These are phyloP conservation scores for Melanotaenia maccullochi DNA, from an alignment of 2,797 vertebrate species.

Conservation along the genomic window DNA sequence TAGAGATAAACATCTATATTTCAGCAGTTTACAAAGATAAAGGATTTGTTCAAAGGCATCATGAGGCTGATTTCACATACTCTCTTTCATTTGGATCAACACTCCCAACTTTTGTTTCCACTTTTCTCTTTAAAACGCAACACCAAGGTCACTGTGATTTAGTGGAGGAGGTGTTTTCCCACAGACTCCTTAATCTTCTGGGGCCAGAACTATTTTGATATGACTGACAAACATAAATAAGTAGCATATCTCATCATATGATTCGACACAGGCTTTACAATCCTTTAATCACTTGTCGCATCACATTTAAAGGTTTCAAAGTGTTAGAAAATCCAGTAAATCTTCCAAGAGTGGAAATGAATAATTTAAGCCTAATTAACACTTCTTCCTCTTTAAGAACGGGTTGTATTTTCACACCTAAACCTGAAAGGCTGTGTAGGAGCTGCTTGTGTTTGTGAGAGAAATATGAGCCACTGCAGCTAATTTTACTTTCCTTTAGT, in stretches of 20 bases:
- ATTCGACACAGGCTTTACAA: slow-evolving; percentile 21
- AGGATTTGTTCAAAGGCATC: slow-evolving; percentile 30
- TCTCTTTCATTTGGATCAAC: slow-evolving; percentile 41
- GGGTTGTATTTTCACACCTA: slow-evolving; percentile 59
- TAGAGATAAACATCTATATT: slow-evolving; percentile 17
- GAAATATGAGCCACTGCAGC: slow-evolving; percentile 26
- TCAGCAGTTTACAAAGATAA: slow-evolving; percentile 39
- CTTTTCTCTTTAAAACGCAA: slow-evolving; percentile 45
- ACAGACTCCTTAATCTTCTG: slow-evolving; percentile 41
- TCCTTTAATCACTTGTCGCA: background rate
- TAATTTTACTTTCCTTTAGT: slow-evolving; percentile 39
- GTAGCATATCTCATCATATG: slow-evolving; percentile 8
- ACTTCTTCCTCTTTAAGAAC: slow-evolving; percentile 47
- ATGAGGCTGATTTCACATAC: slow-evolving; percentile 34
- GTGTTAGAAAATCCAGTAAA: slow-evolving; percentile 9
- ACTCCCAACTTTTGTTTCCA: slow-evolving; percentile 39
- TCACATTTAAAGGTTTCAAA: slow-evolving; percentile 29
- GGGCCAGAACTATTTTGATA: slow-evolving; percentile 15
- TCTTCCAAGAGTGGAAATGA: slow-evolving; percentile 33
- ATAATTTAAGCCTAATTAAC: slow-evolving; percentile 57
- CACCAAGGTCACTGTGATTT: slow-evolving; percentile 53
- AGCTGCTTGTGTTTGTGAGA: slow-evolving; percentile 43
- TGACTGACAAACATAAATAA: slow-evolving; percentile 19
- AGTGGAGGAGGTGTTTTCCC: slow-evolving; percentile 49
- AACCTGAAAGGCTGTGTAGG: slow-evolving; percentile 45